phyloP scores from a whole-genome alignment of 2,888 invertebrate genomes.

The Shargacucullia verbasci region DNA sequence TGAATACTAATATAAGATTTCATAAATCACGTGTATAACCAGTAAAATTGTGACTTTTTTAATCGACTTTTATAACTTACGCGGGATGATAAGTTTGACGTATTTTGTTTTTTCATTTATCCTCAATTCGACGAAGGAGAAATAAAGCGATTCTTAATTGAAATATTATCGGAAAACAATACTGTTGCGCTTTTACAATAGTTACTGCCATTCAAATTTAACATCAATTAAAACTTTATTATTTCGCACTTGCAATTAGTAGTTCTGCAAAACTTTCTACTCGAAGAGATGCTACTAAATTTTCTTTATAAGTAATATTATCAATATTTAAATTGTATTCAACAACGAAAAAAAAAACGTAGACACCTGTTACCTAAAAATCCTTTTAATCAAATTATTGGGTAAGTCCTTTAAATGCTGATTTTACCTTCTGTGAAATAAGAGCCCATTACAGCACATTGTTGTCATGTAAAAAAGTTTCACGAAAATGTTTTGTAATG shows the following conservation, averaged over 20 bases:
- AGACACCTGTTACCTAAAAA: no score
- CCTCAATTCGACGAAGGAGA: background rate
- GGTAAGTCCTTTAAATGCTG: background rate
- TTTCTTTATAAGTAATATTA: no score
- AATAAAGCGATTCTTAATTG: slow-evolving; percentile 17
- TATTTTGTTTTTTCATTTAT: no score
- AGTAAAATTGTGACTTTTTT: no score
- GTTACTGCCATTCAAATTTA: slow-evolving; percentile 34
- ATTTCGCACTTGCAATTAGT: slow-evolving; percentile 42
- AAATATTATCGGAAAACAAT: slow-evolving; percentile 16
- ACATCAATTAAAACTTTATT: slow-evolving; percentile 41
- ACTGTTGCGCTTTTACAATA: slow-evolving; percentile 25
- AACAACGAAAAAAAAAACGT: no score
- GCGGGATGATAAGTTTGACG: no score
- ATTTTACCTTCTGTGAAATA: slow-evolving; percentile 5
- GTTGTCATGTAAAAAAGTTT: slow-evolving; percentile 27
- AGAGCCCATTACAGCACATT: slow-evolving; percentile 13
- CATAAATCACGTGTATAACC: no score
- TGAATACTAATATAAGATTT: no score
- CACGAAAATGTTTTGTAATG: slow-evolving; percentile 18
- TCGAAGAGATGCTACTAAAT: slow-evolving; percentile 14
- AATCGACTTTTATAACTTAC: no score
- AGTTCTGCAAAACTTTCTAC: slow-evolving; percentile 30
- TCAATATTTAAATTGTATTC: no score
- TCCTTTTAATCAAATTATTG: background rate